Percentiles rank a stretch among this genome's conserved stretches.
Evolutionary conservation across 2,113 vertebrate species (phyloP).

Genomic region (Rhombomys opimus): DNA sequence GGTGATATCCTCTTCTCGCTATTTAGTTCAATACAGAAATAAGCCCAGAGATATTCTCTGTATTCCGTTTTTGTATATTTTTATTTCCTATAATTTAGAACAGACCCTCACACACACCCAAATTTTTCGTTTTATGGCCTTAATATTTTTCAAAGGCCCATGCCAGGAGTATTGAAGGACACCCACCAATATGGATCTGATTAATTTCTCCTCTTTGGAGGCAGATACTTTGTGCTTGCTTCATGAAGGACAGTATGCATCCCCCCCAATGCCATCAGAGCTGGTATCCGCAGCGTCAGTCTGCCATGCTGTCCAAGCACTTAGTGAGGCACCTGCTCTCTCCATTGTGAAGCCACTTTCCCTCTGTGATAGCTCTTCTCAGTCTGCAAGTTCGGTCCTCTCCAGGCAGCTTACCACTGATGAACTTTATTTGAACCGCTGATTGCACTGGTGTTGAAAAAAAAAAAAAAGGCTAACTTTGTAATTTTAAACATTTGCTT

Average conservation of each 20-base stretch:
- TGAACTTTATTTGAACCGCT: neutral
- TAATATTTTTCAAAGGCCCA: neutral
- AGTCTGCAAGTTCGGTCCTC: neutral
- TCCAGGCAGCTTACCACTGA: neutral
- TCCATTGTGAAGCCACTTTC: neutral
- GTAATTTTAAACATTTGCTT: neutral
- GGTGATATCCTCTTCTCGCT: neutral
- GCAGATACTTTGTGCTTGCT: neutral
- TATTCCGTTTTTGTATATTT: neutral
- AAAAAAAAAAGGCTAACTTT: neutral
- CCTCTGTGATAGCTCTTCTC: neutral
- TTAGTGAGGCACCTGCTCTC: neutral
- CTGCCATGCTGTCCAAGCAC: too few species aligned
- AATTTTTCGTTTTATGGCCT: neutral
- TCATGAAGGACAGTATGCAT: too few species aligned
- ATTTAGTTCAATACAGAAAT: conserved; percentile 10
- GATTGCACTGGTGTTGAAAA: neutral
- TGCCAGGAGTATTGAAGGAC: neutral
- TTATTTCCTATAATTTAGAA: neutral
- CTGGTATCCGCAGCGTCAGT: too few species aligned
- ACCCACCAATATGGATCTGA: neutral
- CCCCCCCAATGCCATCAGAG: neutral
- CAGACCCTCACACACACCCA: neutral
- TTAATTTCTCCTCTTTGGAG: neutral
- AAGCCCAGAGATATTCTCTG: neutral